phyloP scores from a whole-genome alignment of 92 coral and sea anemone genomes.

The Heteractis magnifica region DNA sequence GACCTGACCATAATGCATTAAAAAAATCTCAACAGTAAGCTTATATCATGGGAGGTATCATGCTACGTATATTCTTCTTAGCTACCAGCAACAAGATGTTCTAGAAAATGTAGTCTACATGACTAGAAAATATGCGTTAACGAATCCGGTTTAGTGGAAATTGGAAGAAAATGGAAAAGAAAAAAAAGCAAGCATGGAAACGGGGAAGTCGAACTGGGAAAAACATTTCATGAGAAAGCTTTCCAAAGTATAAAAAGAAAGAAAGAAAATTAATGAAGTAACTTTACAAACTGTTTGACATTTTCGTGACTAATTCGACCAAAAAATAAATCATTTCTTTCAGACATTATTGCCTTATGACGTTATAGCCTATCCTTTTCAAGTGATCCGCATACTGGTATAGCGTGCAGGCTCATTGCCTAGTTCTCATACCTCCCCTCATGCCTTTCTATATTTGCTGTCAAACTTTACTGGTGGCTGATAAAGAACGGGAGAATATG shows the following conservation, averaged over 20 bases:
- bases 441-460: constrained; percentile 90
- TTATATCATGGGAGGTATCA: not conserved
- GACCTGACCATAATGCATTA: not conserved
- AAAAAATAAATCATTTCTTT: not conserved
- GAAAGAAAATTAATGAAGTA: too few species aligned
- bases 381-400: constrained; percentile 24
- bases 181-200: not conserved
- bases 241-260: too few species aligned
- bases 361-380: constrained; percentile 51
- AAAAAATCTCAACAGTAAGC: not conserved
- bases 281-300: too few species aligned
- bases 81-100: not conserved
- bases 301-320: not conserved
- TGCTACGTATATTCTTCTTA: not conserved
- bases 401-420: constrained; percentile 37
- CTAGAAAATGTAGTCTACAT: not conserved
- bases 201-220: not conserved
- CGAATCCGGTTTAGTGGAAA: not conserved
- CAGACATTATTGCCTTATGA: constrained; percentile 1
- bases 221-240: too few species aligned
- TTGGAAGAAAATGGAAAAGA: not conserved
- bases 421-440: constrained; percentile 32
- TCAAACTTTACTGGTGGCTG: constrained; percentile 85
- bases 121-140: not conserved
- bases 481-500: constrained; percentile 79